Conservation (phyloP, 2,113 vertebrate genomes). For the Willisornis vidua region DNA sequence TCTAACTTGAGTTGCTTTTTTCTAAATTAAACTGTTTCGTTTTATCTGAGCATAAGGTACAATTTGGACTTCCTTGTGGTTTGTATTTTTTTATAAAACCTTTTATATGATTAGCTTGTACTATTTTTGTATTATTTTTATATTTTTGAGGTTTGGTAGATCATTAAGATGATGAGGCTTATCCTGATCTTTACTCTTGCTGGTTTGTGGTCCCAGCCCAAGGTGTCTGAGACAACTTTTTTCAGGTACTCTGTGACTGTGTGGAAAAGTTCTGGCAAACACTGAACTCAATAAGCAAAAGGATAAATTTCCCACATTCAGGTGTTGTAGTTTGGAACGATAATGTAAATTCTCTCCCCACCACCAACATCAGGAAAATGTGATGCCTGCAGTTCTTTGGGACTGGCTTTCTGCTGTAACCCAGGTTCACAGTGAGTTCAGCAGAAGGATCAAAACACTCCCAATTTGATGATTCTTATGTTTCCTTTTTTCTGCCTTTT, state of each 20-base stretch:
- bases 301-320: not conserved
- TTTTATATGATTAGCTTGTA: not conserved
- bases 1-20: not conserved
- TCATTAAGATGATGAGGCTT: not conserved
- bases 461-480: not conserved
- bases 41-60: not conserved
- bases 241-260: too few species aligned
- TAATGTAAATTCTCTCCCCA: too few species aligned
- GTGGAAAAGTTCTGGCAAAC: not conserved
- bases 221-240: not conserved
- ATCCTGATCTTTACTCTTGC: not conserved
- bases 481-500: not conserved
- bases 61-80: not conserved
- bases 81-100: not conserved
- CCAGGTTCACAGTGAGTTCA: not conserved
- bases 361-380: not conserved
- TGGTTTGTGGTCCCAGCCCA: not conserved
- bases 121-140: not conserved
- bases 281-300: not conserved
- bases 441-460: not conserved
- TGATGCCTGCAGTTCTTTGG: not conserved
- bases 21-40: not conserved
- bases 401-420: not conserved
- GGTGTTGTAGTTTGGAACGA: not conserved
- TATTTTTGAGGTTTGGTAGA: not conserved